phyloP scores from a whole-genome alignment of 2,888 invertebrate genomes.

The Nomada flava region DNA sequence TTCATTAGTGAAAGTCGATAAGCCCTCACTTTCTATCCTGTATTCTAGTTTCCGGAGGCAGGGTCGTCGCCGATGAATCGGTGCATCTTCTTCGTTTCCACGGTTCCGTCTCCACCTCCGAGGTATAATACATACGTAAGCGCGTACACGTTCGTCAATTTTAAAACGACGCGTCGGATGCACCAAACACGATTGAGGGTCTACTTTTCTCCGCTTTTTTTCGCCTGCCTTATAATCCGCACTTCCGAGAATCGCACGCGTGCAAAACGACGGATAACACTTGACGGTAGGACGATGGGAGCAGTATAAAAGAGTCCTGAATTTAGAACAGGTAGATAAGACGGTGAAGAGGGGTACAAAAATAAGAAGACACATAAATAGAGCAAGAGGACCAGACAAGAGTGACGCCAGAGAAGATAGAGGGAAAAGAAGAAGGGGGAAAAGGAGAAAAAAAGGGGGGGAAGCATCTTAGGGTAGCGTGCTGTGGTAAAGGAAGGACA shows the following conservation, averaged over 20 bases:
- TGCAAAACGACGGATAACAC: slow-evolving; percentile 54
- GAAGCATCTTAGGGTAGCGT: slow-evolving; percentile 29
- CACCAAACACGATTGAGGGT: not conserved
- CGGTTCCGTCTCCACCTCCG: no score
- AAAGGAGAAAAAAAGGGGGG: not conserved
- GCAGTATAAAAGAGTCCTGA: slow-evolving; percentile 53
- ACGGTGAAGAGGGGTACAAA: slow-evolving; percentile 42
- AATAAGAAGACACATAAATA: slow-evolving; percentile 47
- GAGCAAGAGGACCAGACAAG: slow-evolving; percentile 38
- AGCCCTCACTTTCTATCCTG: slow-evolving; percentile 31
- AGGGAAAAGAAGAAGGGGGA: slow-evolving; percentile 1
- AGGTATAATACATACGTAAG: no score
- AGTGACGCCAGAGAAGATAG: slow-evolving; percentile 45
- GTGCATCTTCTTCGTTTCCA: slow-evolving; percentile 2
- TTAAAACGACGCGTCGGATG: not conserved
- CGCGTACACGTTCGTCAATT: not conserved
- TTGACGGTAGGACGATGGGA: slow-evolving; percentile 56
- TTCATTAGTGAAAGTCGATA: slow-evolving; percentile 52
- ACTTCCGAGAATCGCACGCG: slow-evolving; percentile 43
- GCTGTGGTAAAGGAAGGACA: slow-evolving; percentile 4
- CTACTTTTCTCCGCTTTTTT: not conserved
- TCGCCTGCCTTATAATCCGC: slow-evolving; percentile 27
- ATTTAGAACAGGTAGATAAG: slow-evolving; percentile 65
- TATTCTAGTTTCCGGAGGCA: slow-evolving; percentile 7
- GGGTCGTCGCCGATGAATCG: slow-evolving; percentile 13